Conservation (phyloP, 2,888 invertebrate species). For the Tholera decimalis region DNA sequence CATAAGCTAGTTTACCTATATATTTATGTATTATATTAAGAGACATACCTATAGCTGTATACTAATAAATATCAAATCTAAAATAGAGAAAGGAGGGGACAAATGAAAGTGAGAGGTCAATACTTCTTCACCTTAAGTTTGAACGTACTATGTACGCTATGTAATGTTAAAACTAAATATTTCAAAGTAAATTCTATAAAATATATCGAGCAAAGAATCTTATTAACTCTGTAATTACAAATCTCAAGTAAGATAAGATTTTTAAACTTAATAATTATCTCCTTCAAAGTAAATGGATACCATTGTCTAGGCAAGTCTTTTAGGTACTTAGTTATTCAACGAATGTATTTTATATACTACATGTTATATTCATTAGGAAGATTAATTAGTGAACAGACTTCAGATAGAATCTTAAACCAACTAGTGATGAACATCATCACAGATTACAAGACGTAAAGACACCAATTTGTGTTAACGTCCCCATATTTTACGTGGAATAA, state of each 20-base stretch:
- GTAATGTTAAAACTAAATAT: too few relatives aligned
- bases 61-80: too few relatives aligned
- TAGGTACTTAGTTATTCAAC: background rate
- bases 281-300: background rate
- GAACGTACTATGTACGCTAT: too few relatives aligned
- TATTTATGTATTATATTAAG: too few relatives aligned
- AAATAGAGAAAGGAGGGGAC: too few relatives aligned
- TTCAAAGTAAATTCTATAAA: background rate
- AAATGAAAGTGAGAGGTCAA: too few relatives aligned
- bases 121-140: too few relatives aligned
- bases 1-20: too few relatives aligned
- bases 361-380: background rate
- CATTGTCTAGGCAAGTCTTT: background rate
- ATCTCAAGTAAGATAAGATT: background rate
- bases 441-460: constrained; percentile 41
- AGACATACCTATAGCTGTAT: too few relatives aligned
- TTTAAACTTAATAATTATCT: background rate
- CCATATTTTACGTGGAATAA: constrained; percentile 54
- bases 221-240: constrained; percentile 3
- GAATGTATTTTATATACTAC: background rate
- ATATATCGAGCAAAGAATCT: background rate
- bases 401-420: constrained; percentile 8
- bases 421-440: constrained; percentile 23
- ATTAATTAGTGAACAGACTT: background rate
- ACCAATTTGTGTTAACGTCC: constrained; percentile 30